Percentiles rank a stretch among this genome's conserved stretches.
These are phyloP conservation scores for Scaptomyza flava DNA, from an alignment of 2,888 invertebrate genomes.

Conservation along the genomic window DNA sequence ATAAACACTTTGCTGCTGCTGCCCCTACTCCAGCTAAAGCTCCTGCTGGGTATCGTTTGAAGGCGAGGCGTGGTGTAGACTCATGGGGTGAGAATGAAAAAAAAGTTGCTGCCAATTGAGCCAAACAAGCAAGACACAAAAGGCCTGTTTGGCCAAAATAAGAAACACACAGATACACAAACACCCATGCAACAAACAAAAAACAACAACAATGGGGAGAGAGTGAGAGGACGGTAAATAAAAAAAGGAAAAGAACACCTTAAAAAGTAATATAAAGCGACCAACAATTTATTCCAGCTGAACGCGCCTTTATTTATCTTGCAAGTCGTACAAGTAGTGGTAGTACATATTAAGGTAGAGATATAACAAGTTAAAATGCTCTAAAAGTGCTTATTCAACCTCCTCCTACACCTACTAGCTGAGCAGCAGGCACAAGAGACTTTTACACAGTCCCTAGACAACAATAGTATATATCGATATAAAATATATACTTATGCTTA, in stretches of 20 bases:
- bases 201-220: background rate
- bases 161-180: constrained; percentile 8
- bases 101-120: constrained; percentile 29
- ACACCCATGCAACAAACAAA: constrained; percentile 6
- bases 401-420: background rate
- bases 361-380: constrained; percentile 5
- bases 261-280: constrained; percentile 18
- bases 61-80: background rate
- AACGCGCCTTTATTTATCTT: constrained; percentile 18
- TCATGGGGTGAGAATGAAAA: background rate
- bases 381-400: background rate
- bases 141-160: constrained; percentile 6
- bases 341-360: background rate
- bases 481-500: background rate
- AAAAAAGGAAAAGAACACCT: background rate
- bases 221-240: too few relatives aligned
- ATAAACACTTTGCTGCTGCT: constrained; percentile 26
- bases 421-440: background rate
- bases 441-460: background rate
- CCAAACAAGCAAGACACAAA: constrained; percentile 19
- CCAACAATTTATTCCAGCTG: constrained; percentile 18
- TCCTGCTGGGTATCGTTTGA: background rate
- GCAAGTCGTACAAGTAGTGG: background rate
- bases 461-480: background rate
- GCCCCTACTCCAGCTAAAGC: background rate